Evolutionary conservation across 2,888 invertebrate species (phyloP).

Genomic region (Torymus aiolomorphi): DNA sequence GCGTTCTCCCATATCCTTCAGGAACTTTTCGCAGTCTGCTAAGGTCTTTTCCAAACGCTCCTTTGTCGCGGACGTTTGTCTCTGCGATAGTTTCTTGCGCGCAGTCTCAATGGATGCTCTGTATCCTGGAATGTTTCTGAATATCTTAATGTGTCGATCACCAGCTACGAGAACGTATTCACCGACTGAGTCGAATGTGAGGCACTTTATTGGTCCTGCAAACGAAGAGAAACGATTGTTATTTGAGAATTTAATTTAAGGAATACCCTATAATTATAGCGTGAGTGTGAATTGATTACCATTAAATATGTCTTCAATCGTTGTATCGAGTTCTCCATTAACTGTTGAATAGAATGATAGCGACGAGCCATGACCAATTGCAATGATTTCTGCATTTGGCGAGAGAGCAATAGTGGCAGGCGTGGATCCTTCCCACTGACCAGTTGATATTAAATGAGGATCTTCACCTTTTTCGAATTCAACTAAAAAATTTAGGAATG

Average conservation of each 20-base stretch:
- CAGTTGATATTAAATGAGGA: constrained; percentile 83
- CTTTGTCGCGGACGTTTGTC: constrained; percentile 84
- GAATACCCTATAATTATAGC: neutral
- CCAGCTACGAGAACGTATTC: constrained; percentile 85
- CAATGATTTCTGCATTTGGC: constrained; percentile 87
- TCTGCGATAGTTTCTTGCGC: constrained; percentile 77
- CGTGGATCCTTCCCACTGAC: constrained; percentile 77
- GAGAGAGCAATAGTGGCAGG: constrained; percentile 84
- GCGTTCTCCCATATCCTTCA: constrained; percentile 69
- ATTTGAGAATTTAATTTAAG: neutral
- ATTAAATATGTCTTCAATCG: constrained; percentile 81
- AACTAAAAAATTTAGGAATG: constrained; percentile 78
- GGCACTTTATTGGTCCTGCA: constrained; percentile 82
- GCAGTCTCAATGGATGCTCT: constrained; percentile 76
- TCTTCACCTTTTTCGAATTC: constrained; percentile 88
- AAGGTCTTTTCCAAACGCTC: constrained; percentile 86
- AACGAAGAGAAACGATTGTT: constrained; percentile 14
- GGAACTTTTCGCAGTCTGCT: constrained; percentile 78
- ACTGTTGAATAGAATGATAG: constrained; percentile 84
- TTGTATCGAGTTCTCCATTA: constrained; percentile 80
- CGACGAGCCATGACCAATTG: constrained; percentile 80
- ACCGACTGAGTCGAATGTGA: constrained; percentile 86
- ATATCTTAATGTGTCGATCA: constrained; percentile 85
- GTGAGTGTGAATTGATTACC: constrained; percentile 73
- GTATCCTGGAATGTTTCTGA: constrained; percentile 87